Evolutionary conservation across 2,797 vertebrate genomes (phyloP), one percentile per base, ranked within the genome.

Genomic region (Carduelis carduelis): DNA sequence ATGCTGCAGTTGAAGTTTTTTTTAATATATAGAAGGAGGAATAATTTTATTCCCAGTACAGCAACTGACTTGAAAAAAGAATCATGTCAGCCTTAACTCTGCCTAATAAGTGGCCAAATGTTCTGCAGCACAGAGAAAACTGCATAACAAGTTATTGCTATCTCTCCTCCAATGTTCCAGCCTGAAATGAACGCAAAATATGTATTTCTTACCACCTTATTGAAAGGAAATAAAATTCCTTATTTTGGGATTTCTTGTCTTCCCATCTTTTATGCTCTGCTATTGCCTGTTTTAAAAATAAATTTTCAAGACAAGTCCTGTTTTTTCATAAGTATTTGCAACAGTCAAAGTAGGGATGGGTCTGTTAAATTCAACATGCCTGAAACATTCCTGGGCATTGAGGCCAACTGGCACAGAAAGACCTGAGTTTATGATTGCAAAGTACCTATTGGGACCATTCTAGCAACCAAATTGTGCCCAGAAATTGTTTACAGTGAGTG

Each of bases 401-500:
- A 59, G 52, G 83, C 93, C 86, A 95, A 52, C 55, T 93, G 91
- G 83, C 94, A 94, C 35, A 61, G 61, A 37, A 81, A 88, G 56
- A 70, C 76, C 22, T 15, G 46, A 80, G 35, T 80, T 95, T 81
- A 34, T 50, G 39, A 59, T 90, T 91, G 79, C n/a, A 70, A 86
- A 82, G 57, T 69, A 47, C 32, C 77, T 74, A 20, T 27, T 79
- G 80, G 50, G 85, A 86, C 66, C 35, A n/a, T 61, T 86, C 70
- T 79, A 95, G 59, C 57, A 75, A 82, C 23, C 44, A 89, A 94
- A 90, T 37, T 30, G 35, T 79, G 83, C 83, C 85, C 70, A 83
- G 74, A 93, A 91, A 91, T 82, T 86, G n/a, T 95, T 95, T 88
- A 77, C 74, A 61, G n/a, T 63, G 52, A 44, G n/a, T 56, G 57